Conservation (phyloP, 1,140 invertebrate species). For the Campoletis sonorensis region DNA sequence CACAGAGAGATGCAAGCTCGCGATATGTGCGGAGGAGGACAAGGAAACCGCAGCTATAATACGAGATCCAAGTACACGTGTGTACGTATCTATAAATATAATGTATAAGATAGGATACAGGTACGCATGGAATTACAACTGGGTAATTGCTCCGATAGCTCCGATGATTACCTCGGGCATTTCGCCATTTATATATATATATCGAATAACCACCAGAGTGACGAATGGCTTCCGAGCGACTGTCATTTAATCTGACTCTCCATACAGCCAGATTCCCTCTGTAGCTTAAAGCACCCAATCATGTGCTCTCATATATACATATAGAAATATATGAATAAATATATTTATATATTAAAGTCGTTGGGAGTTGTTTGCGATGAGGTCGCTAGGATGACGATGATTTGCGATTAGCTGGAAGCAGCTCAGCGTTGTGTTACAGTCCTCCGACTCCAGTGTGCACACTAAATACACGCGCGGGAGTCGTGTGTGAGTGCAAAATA, state of each 20-base stretch:
- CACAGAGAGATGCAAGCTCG: not conserved
- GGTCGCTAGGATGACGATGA: slow-evolving; percentile 43
- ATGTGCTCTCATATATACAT: not conserved
- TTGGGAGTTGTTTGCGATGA: slow-evolving; percentile 42
- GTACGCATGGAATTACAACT: slow-evolving; percentile 44
- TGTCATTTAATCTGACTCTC: slow-evolving; percentile 43
- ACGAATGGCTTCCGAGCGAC: slow-evolving; percentile 45
- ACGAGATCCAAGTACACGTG: not conserved
- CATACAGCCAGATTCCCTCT: slow-evolving; percentile 11
- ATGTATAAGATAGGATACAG: slow-evolving; percentile 2
- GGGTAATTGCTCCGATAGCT: slow-evolving; percentile 47
- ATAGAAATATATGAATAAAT: too few relatives aligned
- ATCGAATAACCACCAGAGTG: not conserved
- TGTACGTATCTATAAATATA: slow-evolving; percentile 21
- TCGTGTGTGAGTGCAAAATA: not conserved
- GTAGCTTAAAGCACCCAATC: slow-evolving; percentile 41
- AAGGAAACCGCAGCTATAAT: slow-evolving; percentile 4
- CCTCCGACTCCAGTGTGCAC: not conserved
- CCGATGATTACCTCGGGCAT: slow-evolving; percentile 40
- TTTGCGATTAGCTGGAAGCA: slow-evolving; percentile 46
- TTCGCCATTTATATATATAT: not conserved
- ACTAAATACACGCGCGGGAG: not conserved
- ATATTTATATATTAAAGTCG: not conserved
- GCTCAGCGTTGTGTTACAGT: not conserved
- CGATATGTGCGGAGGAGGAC: slow-evolving; percentile 25